Evolutionary conservation across 2,888 invertebrate genomes (phyloP).

Genomic region (Heterodera filipjevi): DNA sequence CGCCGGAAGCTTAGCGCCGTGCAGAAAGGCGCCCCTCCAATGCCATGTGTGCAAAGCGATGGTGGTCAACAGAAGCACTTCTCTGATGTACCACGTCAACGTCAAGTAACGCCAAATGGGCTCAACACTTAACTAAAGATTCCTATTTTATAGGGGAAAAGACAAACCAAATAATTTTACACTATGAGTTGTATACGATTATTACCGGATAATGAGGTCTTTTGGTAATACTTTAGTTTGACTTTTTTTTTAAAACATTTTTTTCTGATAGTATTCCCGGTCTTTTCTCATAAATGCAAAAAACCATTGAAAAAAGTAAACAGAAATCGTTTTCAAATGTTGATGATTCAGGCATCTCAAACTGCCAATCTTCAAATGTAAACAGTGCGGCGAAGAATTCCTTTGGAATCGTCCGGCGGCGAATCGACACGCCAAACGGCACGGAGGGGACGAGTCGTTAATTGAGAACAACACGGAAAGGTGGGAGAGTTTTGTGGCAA

Average conservation of each 20-base stretch:
- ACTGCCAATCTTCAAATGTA: conserved; percentile 26
- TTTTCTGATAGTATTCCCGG: too few relatives aligned
- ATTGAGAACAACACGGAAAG: conserved; percentile 28
- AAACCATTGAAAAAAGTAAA: too few relatives aligned
- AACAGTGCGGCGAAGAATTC: conserved; percentile 26
- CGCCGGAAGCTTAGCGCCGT: neutral
- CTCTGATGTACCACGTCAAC: conserved; percentile 28
- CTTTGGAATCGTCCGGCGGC: conserved; percentile 29
- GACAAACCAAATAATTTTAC: neutral
- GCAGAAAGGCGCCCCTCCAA: conserved; percentile 10
- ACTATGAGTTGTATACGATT: too few relatives aligned
- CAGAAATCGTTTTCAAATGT: neutral
- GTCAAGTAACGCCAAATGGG: neutral
- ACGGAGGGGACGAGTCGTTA: conserved; percentile 27
- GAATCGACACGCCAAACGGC: conserved; percentile 27
- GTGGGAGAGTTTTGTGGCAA: neutral
- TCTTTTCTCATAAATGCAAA: too few relatives aligned
- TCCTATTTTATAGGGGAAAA: neutral
- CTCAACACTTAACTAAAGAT: neutral
- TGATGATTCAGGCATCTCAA: conserved; percentile 16
- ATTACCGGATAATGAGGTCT: too few relatives aligned
- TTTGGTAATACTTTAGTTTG: too few relatives aligned
- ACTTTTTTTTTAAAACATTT: neutral
- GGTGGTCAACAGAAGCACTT: conserved; percentile 27
- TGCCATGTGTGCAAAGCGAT: conserved; percentile 24